Evolutionary conservation across 2,113 vertebrate species (phyloP).

Genomic region (Zosterops japonicus): DNA sequence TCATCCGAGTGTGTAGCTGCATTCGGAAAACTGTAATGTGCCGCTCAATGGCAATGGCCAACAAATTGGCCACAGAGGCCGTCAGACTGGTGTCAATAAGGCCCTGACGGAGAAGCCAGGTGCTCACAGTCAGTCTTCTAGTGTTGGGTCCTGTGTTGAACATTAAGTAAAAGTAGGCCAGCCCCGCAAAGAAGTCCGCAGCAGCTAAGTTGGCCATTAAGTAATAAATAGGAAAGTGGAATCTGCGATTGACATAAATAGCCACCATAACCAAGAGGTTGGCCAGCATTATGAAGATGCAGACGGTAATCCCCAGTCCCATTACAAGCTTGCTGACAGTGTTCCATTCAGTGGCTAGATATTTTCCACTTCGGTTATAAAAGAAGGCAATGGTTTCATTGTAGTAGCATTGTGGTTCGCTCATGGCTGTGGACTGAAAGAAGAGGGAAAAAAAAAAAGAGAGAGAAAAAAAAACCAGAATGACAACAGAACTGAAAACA

Average conservation of each 20-base stretch:
- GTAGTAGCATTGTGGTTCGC: slow-evolving; percentile 92
- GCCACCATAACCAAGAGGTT: slow-evolving; percentile 98
- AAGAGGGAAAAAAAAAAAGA: not conserved
- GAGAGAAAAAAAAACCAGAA: not conserved
- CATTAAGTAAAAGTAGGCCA: slow-evolving; percentile 99
- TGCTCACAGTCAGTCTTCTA: slow-evolving; percentile 90
- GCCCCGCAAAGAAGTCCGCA: slow-evolving; percentile 96
- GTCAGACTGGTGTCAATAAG: slow-evolving; percentile 98
- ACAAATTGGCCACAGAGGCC: slow-evolving; percentile 92
- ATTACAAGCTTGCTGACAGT: slow-evolving; percentile 95
- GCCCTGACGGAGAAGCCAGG: slow-evolving; percentile 96
- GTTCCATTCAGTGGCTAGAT: slow-evolving; percentile 93
- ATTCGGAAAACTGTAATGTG: slow-evolving; percentile 98
- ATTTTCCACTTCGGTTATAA: slow-evolving; percentile 94
- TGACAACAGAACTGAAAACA: slow-evolving; percentile 57
- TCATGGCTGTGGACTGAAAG: slow-evolving; percentile 80
- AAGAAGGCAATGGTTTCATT: slow-evolving; percentile 99
- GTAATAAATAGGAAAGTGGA: slow-evolving; percentile 99
- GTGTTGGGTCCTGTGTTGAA: slow-evolving; percentile 99
- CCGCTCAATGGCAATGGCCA: slow-evolving; percentile 96
- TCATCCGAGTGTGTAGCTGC: slow-evolving; percentile 99
- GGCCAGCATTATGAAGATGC: slow-evolving; percentile 99
- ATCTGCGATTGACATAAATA: slow-evolving; percentile 96
- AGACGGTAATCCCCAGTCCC: slow-evolving; percentile 97
- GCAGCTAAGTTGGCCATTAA: slow-evolving; percentile 98